Conservation (phyloP, 2,113 vertebrate genomes). For the Clinocottus analis region DNA sequence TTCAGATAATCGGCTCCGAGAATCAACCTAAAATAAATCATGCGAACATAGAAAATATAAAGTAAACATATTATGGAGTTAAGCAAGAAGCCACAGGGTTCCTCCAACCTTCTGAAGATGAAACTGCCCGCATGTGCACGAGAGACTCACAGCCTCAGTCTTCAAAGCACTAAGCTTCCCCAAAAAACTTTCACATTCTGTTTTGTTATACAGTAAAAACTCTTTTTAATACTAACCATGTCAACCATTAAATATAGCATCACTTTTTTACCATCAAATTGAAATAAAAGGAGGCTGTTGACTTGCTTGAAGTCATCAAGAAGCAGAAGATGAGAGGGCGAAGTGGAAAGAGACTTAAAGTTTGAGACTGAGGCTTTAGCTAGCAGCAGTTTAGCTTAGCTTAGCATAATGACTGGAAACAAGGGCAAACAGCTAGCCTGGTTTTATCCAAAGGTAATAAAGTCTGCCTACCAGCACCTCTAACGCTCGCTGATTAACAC, state of each 20-base stretch:
- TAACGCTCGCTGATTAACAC: background rate
- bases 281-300: background rate
- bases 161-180: background rate
- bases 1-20: background rate
- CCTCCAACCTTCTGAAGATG: background rate
- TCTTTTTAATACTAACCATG: background rate
- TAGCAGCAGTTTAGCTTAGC: background rate
- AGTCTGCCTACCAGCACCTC: background rate
- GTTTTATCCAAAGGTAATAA: background rate
- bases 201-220: background rate
- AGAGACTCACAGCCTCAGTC: conserved; percentile 9
- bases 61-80: conserved; percentile 11
- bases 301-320: background rate
- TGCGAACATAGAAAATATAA: background rate
- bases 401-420: background rate
- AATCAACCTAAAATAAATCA: background rate
- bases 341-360: background rate
- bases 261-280: background rate
- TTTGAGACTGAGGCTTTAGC: background rate
- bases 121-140: conserved; percentile 1
- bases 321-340: background rate
- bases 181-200: conserved; percentile 5
- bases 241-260: background rate
- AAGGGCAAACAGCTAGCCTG: background rate
- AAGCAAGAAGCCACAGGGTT: background rate